phyloP scores from a whole-genome alignment of 2,113 vertebrate species.

The Lophochroa leadbeateri region DNA sequence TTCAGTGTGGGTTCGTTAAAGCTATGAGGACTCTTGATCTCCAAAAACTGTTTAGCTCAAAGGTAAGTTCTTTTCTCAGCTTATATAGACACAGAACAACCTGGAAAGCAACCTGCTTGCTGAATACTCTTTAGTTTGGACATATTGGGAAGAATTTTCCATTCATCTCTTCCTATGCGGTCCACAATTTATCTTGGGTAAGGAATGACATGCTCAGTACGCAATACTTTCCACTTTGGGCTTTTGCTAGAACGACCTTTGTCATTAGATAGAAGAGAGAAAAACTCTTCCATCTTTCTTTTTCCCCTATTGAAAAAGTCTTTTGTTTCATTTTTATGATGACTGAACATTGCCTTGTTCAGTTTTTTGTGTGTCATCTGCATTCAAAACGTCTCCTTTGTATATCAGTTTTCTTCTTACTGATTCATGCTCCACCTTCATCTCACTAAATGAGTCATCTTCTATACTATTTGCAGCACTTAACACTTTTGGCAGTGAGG shows the following conservation, averaged over 20 bases:
- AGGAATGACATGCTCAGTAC: not conserved
- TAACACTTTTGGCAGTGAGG: conserved; percentile 25
- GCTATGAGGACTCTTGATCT: not conserved
- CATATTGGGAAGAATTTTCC: not conserved
- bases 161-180: not conserved
- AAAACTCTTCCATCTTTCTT: not conserved
- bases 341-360: conserved; percentile 29
- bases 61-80: not conserved
- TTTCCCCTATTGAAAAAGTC: not conserved
- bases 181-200: not conserved
- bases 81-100: not conserved
- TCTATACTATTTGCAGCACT: conserved; percentile 47
- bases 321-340: conserved; percentile 21
- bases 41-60: not conserved
- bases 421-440: conserved; percentile 51
- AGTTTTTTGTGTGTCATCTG: not conserved
- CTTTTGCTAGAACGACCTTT: not conserved
- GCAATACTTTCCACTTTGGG: not conserved
- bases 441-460: conserved; percentile 55
- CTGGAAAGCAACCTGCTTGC: not conserved
- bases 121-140: not conserved
- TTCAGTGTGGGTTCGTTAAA: not conserved
- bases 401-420: conserved; percentile 37
- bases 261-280: not conserved
- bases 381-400: conserved; percentile 9